These are phyloP conservation scores for Sympetrum striolatum DNA, from an alignment of 2,888 invertebrate genomes.

Conservation along the genomic window DNA sequence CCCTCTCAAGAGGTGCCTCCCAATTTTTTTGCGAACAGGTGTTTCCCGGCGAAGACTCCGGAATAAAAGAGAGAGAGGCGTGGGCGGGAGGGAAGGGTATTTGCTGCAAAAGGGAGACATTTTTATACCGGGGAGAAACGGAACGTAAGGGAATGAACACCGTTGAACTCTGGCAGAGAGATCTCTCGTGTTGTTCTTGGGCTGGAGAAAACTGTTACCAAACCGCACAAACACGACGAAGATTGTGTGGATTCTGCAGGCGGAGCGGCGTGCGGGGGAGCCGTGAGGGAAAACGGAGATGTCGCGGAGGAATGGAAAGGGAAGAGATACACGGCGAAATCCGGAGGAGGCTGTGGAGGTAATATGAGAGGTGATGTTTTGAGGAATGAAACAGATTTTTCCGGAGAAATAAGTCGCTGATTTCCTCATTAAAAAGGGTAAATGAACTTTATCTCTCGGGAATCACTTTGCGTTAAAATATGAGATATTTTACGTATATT, in stretches of 20 bases:
- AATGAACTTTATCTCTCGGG: too few relatives aligned
- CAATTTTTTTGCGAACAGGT: not conserved
- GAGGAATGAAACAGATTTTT: too few relatives aligned
- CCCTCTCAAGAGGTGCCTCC: not conserved
- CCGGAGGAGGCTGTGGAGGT: too few relatives aligned
- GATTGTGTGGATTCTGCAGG: constrained; percentile 38
- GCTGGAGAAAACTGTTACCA: constrained; percentile 26
- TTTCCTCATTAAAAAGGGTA: too few relatives aligned
- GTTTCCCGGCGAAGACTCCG: not conserved
- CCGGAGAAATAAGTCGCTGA: too few relatives aligned
- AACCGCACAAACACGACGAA: constrained; percentile 22
- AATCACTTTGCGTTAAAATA: too few relatives aligned
- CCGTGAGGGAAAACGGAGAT: not conserved
- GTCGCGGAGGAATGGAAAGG: not conserved
- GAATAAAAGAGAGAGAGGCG: not conserved
- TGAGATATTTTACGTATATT: too few relatives aligned
- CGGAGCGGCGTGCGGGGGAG: not conserved
- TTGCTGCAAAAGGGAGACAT: not conserved
- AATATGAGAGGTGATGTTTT: too few relatives aligned
- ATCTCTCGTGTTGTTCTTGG: constrained; percentile 1
- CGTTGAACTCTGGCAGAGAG: not conserved
- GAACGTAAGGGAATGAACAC: not conserved
- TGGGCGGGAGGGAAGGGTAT: not conserved
- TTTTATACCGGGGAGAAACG: not conserved
- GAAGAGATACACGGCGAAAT: not conserved